Evolutionary conservation across 2,113 vertebrate species (phyloP), one percentile per base, ranked within the genome.

Genomic region (Lophura nycthemera): DNA sequence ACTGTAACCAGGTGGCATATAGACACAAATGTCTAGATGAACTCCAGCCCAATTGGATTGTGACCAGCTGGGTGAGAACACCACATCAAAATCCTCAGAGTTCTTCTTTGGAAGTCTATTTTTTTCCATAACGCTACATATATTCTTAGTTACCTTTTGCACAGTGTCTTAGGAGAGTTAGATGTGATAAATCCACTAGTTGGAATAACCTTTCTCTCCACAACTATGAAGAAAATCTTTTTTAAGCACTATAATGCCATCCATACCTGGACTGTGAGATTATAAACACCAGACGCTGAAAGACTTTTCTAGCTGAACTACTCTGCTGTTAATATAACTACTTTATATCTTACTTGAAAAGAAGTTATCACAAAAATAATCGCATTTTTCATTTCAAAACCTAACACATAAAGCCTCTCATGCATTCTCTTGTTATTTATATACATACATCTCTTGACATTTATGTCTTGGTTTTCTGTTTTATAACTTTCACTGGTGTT

Each of bases 361-460:
- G 5, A 70, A 54, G 2, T 38, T 43, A 59, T 14, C 3, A 50
- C 25, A n/a, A 43, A 80, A 43, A 60, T 1, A 8, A 14, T 45
- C 2, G 6, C 63, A 57, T 57, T 42, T 80, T 17, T 76, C 7
- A 42, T 60, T 79, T 90, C 11, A 65, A 54, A 74, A n/a, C 10
- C 5, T 80, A 42, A 22, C 16, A 32, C 24, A 24, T 42, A 50
- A 56, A 74, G 12, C 2, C 7, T 43, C 7, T 66, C 0, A 17
- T 27, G 13, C 4, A 3, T 54, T 20, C 11, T 89, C 13, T 45
- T 90, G 65, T 67, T 6, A 45, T 32, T 80, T 83, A 20, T 56
- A 54, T 24, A 34, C 0, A 0, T 24, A 10, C 0, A 0, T 40
- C 8, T 47, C 24, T 6, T 45, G 24, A 29, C 38, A 57, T 90